phyloP scores from a whole-genome alignment of 2,113 vertebrate genomes.

The Laterallus jamaicensis region DNA sequence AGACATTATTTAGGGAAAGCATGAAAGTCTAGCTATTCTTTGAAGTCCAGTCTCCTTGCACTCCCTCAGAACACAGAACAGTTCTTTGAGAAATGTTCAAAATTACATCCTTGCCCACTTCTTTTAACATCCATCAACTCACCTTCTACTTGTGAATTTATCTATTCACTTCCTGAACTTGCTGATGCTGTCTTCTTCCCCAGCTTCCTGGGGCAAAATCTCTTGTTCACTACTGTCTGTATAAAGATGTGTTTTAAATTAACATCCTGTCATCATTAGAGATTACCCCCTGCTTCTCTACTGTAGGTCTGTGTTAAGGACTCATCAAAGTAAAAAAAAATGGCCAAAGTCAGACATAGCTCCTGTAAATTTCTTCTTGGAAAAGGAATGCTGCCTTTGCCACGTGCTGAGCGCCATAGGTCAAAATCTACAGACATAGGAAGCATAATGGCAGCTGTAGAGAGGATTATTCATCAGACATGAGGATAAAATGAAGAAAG shows the following conservation, averaged over 20 bases:
- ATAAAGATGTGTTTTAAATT: background rate
- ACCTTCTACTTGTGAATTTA: background rate
- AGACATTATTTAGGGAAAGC: background rate
- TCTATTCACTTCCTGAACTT: background rate
- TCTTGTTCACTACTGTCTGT: background rate
- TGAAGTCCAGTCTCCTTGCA: background rate
- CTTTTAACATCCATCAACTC: background rate
- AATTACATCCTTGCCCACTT: background rate
- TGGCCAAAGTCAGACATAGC: background rate
- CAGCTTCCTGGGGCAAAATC: background rate
- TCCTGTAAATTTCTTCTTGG: background rate
- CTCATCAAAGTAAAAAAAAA: background rate
- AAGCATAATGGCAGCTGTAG: background rate
- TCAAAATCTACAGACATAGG: background rate
- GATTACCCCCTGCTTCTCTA: background rate
- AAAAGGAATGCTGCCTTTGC: background rate
- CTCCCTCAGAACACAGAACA: background rate
- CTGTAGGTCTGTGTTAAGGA: background rate
- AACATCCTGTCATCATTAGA: background rate
- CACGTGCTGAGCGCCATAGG: rapidly evolving
- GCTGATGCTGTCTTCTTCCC: background rate
- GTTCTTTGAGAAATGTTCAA: background rate
- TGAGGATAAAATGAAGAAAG: background rate
- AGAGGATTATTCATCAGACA: background rate
- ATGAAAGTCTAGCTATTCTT: background rate